Evolutionary conservation across 2,113 vertebrate genomes (phyloP), one percentile per base, ranked within the genome.

Genomic region (Microtus montanus): DNA sequence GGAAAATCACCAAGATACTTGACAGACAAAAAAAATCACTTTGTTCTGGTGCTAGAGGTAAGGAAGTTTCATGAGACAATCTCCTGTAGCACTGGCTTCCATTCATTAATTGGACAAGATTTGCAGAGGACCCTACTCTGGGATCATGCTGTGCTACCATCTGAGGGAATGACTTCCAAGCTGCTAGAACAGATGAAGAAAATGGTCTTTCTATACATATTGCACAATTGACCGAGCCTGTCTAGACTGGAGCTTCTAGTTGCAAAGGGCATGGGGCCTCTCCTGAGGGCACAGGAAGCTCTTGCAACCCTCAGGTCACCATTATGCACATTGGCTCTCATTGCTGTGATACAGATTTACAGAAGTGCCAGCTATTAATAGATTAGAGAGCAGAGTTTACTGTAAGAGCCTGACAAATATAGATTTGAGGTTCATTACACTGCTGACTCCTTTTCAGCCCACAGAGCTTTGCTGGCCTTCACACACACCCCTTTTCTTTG

Each of bases 321-420:
- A 78, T 94, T 93, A 90, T 83, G 95, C 68, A 79, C 95, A 44
- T 28, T 26, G 47, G 80, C 88, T 93, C 38, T 95, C 95, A 54
- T 92, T 95, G 96, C 95, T 96, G 85, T 93, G 83, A 63, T 94
- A 52, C 87, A 85, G 88, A 73, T 94, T 74, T 95, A 54, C 94
- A 93, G 80, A 96, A 92, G 90, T 85, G 87, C 94, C 94, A 96
- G 87, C 97, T 97, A 97, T 97, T 97, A 96, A 97, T 97, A 97
- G 97, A 94, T 30, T 26, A 58, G 92, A 97, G 91, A 97, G 86
- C 92, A 90, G 79, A 91, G 61, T 90, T 97, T 97, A 97, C 96
- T 92, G 97, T 97, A 97, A 97, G 41, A 93, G 92, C 44, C 85
- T 79, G 95, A 96, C 80, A 94, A 96, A 97, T 97, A 97, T 97